These are phyloP conservation scores for Probaryconus sp. DNA, from an alignment of 1,140 invertebrate species.

Conservation along the genomic window DNA sequence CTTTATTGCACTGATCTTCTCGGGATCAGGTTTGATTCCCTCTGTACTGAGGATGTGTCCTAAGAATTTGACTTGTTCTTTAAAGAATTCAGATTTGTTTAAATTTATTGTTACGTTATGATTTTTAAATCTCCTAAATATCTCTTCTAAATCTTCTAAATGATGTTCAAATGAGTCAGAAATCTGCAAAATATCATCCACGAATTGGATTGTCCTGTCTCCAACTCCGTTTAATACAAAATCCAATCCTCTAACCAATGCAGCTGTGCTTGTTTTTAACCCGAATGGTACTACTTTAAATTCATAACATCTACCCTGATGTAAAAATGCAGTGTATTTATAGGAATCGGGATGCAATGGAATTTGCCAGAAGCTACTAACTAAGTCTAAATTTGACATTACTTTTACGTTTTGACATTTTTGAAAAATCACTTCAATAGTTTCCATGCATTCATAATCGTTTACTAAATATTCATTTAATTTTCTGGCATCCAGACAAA, in stretches of 20 bases:
- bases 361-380: constrained; percentile 69
- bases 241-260: constrained; percentile 52
- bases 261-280: constrained; percentile 64
- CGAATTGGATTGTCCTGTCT: constrained; percentile 48
- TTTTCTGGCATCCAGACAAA: constrained; percentile 65
- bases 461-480: constrained; percentile 57
- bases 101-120: constrained; percentile 13
- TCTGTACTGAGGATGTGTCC: not conserved
- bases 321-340: constrained; percentile 67
- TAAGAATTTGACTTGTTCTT: constrained; percentile 6
- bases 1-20: constrained; percentile 8
- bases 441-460: constrained; percentile 48
- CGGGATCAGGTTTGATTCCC: not conserved
- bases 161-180: constrained; percentile 51
- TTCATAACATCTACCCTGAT: constrained; percentile 63
- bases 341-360: constrained; percentile 54
- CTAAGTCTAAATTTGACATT: constrained; percentile 65
- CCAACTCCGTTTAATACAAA: constrained; percentile 3
- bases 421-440: not conserved
- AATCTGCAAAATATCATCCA: constrained; percentile 51
- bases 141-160: constrained; percentile 8
- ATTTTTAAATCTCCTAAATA: constrained; percentile 1
- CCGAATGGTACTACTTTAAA: constrained; percentile 67
- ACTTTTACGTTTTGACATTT: constrained; percentile 33
- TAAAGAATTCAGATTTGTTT: not conserved